Evolutionary conservation across 2,888 invertebrate species (phyloP).

Genomic region (Agonum fuliginosum): DNA sequence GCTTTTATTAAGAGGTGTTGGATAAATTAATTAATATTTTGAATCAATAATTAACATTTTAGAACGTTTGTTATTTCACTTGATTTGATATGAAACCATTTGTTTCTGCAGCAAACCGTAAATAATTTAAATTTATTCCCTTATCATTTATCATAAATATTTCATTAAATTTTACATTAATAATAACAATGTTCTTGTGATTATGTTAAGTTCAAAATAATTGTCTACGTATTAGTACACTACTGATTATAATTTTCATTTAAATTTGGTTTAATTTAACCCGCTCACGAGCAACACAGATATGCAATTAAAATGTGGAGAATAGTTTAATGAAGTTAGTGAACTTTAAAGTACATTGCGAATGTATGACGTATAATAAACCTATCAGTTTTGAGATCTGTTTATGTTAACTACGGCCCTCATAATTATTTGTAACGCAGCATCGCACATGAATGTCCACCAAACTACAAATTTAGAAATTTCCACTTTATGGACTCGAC

Average conservation of each 20-base stretch:
- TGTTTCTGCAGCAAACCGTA: too few relatives aligned
- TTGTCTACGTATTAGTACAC: too few relatives aligned
- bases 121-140: too few relatives aligned
- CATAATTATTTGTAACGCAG: constrained; percentile 1
- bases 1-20: too few relatives aligned
- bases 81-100: too few relatives aligned
- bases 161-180: too few relatives aligned
- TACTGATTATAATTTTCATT: background rate
- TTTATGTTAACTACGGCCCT: constrained; percentile 17
- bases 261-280: background rate
- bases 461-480: constrained; percentile 21
- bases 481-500: constrained; percentile 20
- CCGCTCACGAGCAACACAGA: background rate
- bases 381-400: constrained; percentile 36
- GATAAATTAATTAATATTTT: too few relatives aligned
- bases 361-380: background rate
- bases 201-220: too few relatives aligned
- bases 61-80: too few relatives aligned
- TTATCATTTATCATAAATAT: too few relatives aligned
- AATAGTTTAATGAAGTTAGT: constrained; percentile 22
- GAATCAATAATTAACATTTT: too few relatives aligned
- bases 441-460: background rate
- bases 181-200: too few relatives aligned
- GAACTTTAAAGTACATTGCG: constrained; percentile 7
- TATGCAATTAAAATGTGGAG: constrained; percentile 24